Base-by-base conservation (phyloP, 2,797 vertebrate species). In the Ataeniobius toweri region DNA sequence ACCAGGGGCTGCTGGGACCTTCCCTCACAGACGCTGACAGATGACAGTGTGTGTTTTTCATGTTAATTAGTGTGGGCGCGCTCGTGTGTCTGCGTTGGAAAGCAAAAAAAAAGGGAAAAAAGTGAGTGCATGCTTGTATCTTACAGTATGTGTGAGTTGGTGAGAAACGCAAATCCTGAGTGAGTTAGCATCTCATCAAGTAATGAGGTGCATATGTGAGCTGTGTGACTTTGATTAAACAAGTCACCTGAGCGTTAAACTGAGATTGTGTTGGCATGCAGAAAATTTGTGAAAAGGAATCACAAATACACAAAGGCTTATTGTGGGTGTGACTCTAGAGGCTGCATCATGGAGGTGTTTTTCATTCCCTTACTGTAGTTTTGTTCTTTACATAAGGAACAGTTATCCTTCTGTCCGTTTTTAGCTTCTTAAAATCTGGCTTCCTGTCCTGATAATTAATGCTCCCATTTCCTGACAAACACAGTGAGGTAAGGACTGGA, bases 201-300 rank as follows among this genome's bases (percentile, higher is more conserved):
- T 90, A 93, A 92, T 92, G 88, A 89, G 83, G 76, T 81, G 82
- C 86, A 84, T 82, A 82, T 87, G 88, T 74, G 88, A 87, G 48
- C 36, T 14, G 88, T 82, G 87, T 79, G 85, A 90, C 86, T 86
- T 70, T 14, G 74, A 87, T 89, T 90, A 86, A 92, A 85, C 83
- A 76, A 85, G 90, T 93, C 89, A 79, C 84, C 85, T 53, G 67
- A 82, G 86, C 83, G 83, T 88, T 76, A 86, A 80, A 76, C 70
- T 78, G 85, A 88, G 85, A 87, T 80, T 71, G 82, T 85, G 85
- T 88, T 71, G 84, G 74, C 63, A 74, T 76, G 74, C 84, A 85
- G 78, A 78, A 86, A 78, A 82, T 68, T 22, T 80, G 61, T 2
- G 0, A n/a, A 36, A 69, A 46, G 67, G 39, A 76, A 70, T 41